phyloP scores from a whole-genome alignment of 1,140 invertebrate genomes.

The Heliconius congener region DNA sequence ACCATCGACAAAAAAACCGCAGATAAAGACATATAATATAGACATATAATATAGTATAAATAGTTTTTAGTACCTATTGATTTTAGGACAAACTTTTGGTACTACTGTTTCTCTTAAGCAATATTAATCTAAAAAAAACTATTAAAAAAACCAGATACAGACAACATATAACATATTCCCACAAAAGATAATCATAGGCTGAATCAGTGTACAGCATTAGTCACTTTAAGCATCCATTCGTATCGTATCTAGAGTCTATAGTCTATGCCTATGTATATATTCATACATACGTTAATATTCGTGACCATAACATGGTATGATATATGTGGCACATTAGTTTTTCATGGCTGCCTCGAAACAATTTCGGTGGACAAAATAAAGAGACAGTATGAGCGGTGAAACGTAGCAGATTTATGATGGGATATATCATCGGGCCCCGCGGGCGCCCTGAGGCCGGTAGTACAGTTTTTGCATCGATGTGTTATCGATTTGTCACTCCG shows the following conservation, averaged over 20 bases:
- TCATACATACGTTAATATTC: slow-evolving; percentile 28
- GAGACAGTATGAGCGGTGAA: slow-evolving; percentile 39
- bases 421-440: slow-evolving; percentile 51
- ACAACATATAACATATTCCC: not conserved
- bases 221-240: not conserved
- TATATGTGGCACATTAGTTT: slow-evolving; percentile 46
- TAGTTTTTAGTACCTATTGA: too few species aligned
- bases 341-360: slow-evolving; percentile 35
- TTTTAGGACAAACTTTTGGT: too few species aligned
- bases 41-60: too few species aligned
- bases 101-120: too few species aligned
- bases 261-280: not conserved
- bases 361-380: slow-evolving; percentile 42
- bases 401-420: slow-evolving; percentile 54
- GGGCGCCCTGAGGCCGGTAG: slow-evolving; percentile 22
- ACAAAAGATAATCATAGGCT: slow-evolving; percentile 10
- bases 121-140: not conserved
- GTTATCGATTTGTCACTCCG: slow-evolving; percentile 36
- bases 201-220: slow-evolving; percentile 18
- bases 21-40: too few species aligned
- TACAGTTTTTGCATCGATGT: slow-evolving; percentile 40
- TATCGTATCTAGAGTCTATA: not conserved
- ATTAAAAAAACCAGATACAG: not conserved
- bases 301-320: slow-evolving; percentile 35
- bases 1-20: too few species aligned